A percentile compares a stretch with the other conserved stretches of the same genome.
Conservation (phyloP, 2,797 vertebrate species). For the Neoniphon sammara region DNA sequence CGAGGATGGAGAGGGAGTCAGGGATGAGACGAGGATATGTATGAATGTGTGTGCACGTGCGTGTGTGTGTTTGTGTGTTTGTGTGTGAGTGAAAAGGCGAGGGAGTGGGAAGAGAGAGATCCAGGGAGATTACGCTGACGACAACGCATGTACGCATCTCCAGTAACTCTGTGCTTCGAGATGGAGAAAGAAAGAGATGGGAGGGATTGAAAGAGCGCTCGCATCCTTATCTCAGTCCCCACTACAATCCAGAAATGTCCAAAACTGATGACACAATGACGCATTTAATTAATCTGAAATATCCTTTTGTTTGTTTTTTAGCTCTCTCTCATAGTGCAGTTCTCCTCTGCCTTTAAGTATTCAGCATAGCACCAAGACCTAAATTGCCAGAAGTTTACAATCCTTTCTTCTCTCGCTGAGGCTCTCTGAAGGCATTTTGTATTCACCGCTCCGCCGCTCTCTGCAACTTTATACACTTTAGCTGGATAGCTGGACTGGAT, state of each 20-base stretch:
- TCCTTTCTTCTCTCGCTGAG: constrained; percentile 4
- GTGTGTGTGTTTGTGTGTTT: constrained; percentile 3
- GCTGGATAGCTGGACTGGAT: not conserved
- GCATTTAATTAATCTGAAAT: constrained; percentile 22
- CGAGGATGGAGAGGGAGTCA: constrained; percentile 43
- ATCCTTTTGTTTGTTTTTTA: not conserved
- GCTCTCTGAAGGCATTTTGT: constrained; percentile 27
- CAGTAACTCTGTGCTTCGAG: not conserved
- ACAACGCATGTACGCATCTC: constrained; percentile 9
- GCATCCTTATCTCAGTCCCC: not conserved
- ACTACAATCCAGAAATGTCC: constrained; percentile 5
- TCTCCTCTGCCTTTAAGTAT: not conserved
- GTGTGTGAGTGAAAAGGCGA: not conserved
- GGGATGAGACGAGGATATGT: constrained; percentile 39
- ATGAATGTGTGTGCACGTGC: constrained; percentile 39
- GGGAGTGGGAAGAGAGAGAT: constrained; percentile 3
- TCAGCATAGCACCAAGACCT: not conserved
- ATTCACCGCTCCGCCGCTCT: constrained; percentile 23
- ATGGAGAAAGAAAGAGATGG: no score
- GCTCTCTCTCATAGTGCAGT: not conserved
- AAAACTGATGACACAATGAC: constrained; percentile 15
- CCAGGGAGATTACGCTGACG: not conserved
- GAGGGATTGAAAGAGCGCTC: no score
- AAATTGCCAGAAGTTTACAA: constrained; percentile 18
- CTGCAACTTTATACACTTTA: constrained; percentile 5